Evolutionary conservation across 2,888 invertebrate genomes (phyloP).

Genomic region (Nomada ruficornis): DNA sequence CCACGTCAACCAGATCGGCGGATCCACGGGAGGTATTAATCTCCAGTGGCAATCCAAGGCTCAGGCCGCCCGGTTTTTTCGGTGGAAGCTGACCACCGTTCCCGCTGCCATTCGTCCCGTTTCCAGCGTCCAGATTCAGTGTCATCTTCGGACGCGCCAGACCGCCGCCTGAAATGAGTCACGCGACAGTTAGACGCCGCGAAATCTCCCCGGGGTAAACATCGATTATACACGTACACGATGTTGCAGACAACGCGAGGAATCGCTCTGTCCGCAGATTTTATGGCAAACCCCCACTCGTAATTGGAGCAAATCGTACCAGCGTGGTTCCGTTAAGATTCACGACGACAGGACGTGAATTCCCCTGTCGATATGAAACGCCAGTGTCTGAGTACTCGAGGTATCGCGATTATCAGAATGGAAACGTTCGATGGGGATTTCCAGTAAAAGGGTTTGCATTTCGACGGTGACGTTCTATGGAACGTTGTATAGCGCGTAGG

Average conservation of each 20-base stretch:
- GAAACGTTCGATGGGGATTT: constrained; percentile 2
- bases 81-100: constrained; percentile 69
- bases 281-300: constrained; percentile 48
- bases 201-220: constrained; percentile 63
- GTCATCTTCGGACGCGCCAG: constrained; percentile 89
- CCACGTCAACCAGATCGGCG: constrained; percentile 91
- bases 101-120: constrained; percentile 77
- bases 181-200: constrained; percentile 78
- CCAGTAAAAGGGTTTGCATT: background rate
- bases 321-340: constrained; percentile 26
- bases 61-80: constrained; percentile 84
- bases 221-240: constrained; percentile 59
- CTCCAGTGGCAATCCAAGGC: constrained; percentile 84
- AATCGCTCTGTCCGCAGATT: constrained; percentile 39
- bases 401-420: background rate
- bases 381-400: background rate
- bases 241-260: constrained; percentile 20
- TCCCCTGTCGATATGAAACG: constrained; percentile 7
- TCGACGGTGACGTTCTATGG: background rate
- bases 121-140: constrained; percentile 88
- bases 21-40: constrained; percentile 86
- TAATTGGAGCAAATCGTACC: constrained; percentile 66
- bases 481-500: background rate
- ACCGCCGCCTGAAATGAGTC: constrained; percentile 82
- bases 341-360: constrained; percentile 26